Conservation (phyloP, 2,113 vertebrate genomes). For the Neolamprologus longior region DNA sequence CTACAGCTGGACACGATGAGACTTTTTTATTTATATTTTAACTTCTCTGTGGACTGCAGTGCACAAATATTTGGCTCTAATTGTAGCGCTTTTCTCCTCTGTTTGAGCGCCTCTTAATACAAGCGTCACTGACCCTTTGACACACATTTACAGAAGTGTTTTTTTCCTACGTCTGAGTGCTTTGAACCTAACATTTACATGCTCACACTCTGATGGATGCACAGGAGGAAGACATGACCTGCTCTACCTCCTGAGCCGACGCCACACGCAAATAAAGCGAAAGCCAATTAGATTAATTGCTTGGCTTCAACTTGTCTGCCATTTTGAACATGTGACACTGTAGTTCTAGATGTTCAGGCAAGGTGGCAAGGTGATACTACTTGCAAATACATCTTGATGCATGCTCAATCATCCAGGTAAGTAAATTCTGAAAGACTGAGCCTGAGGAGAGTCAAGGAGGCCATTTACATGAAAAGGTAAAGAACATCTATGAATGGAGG, state of each 20-base stretch:
- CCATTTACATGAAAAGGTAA: neutral
- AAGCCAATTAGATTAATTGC: neutral
- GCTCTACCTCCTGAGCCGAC: neutral
- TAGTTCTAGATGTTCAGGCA: neutral
- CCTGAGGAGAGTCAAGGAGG: neutral
- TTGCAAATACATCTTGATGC: neutral
- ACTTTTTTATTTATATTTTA: neutral
- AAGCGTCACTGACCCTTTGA: neutral
- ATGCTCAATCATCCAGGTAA: neutral
- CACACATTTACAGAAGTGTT: neutral
- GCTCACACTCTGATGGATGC: neutral
- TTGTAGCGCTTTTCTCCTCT: neutral
- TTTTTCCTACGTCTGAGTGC: neutral
- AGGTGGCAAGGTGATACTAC: neutral
- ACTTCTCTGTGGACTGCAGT: neutral
- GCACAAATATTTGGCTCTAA: neutral
- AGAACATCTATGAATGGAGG: neutral
- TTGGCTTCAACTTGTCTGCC: neutral
- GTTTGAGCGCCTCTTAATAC: neutral
- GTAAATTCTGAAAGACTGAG: neutral
- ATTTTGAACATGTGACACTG: neutral
- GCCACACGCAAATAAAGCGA: neutral
- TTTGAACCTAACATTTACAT: neutral
- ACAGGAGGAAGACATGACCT: neutral
- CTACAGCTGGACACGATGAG: neutral